Percentiles rank a stretch among this genome's conserved stretches.
These are phyloP conservation scores for Drosophila gaucha DNA, from an alignment of 2,888 invertebrate species.

Conservation along the genomic window DNA sequence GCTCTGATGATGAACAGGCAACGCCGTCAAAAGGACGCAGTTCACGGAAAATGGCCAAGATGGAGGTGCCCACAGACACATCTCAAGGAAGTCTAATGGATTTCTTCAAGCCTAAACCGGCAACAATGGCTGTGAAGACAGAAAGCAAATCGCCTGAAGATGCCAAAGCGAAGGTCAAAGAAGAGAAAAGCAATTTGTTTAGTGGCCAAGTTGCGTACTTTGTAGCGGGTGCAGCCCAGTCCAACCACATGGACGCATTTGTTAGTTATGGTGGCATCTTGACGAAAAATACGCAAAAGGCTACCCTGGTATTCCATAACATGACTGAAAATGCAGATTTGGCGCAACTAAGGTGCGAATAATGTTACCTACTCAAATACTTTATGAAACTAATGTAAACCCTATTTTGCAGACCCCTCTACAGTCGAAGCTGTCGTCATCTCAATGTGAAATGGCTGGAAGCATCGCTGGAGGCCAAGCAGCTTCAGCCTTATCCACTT, in stretches of 20 bases:
- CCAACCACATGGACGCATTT: slow-evolving; percentile 52
- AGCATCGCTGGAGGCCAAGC: slow-evolving; percentile 66
- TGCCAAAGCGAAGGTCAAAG: neutral
- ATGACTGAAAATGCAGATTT: slow-evolving; percentile 38
- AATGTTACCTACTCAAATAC: neutral
- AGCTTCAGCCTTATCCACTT: slow-evolving; percentile 68
- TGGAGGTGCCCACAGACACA: slow-evolving; percentile 1
- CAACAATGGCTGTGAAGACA: neutral
- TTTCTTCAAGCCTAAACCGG: slow-evolving; percentile 52
- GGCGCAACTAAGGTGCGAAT: slow-evolving; percentile 57
- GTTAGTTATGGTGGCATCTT: slow-evolving; percentile 70
- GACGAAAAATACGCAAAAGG: slow-evolving; percentile 66
- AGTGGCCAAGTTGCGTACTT: slow-evolving; percentile 67
- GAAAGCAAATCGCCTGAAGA: neutral
- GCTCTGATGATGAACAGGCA: slow-evolving; percentile 35
- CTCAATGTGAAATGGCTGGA: slow-evolving; percentile 78
- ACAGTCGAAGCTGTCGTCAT: slow-evolving; percentile 77
- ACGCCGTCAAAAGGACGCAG: slow-evolving; percentile 5
- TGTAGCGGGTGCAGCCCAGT: slow-evolving; percentile 27
- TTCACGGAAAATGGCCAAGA: slow-evolving; percentile 45
- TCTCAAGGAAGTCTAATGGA: slow-evolving; percentile 45
- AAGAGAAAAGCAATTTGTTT: slow-evolving; percentile 58
- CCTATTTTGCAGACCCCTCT: slow-evolving; percentile 65
- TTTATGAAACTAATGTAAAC: neutral
- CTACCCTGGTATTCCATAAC: slow-evolving; percentile 69